Conservation (phyloP, 2,888 invertebrate genomes). For the Agelastica alni region DNA sequence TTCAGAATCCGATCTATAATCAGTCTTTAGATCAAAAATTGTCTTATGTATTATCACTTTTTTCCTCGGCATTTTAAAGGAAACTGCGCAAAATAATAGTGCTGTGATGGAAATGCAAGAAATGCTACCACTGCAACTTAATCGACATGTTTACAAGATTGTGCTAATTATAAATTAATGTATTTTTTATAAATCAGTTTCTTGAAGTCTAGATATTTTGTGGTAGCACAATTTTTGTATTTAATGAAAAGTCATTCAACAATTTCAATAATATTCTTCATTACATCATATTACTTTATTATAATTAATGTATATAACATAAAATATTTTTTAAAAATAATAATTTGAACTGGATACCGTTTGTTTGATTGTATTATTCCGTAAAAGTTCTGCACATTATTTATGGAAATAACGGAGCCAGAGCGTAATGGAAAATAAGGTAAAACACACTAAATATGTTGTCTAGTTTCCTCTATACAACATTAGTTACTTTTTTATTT, state of each 20-base stretch:
- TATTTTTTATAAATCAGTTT: conserved; percentile 25
- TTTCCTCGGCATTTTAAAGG: conserved; percentile 15
- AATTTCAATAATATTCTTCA: conserved; percentile 5
- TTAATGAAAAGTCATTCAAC: conserved; percentile 3
- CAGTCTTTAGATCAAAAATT: conserved; percentile 6
- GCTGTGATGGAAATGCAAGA: conserved; percentile 19
- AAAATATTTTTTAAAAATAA: background rate
- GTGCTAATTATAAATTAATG: conserved; percentile 15
- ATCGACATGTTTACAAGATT: conserved; percentile 9
- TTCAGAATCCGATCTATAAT: conserved; percentile 13
- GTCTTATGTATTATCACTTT: conserved; percentile 2
- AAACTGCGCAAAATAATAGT: conserved; percentile 31
- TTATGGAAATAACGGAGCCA: conserved; percentile 26
- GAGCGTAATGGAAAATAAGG: conserved; percentile 17
- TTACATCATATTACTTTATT: conserved; percentile 1
- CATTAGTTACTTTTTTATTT: conserved; percentile 31
- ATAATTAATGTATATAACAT: background rate
- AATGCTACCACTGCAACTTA: conserved; percentile 20
- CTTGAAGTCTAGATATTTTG: conserved; percentile 14
- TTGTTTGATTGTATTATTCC: conserved; percentile 12
- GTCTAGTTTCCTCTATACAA: conserved; percentile 27
- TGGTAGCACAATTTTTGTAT: conserved; percentile 21
- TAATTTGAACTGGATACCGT: background rate
- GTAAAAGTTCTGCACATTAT: conserved; percentile 27
- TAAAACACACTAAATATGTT: conserved; percentile 28